These are phyloP conservation scores for Cisticola juncidis DNA, from an alignment of 2,113 vertebrate species.

Conservation along the genomic window DNA sequence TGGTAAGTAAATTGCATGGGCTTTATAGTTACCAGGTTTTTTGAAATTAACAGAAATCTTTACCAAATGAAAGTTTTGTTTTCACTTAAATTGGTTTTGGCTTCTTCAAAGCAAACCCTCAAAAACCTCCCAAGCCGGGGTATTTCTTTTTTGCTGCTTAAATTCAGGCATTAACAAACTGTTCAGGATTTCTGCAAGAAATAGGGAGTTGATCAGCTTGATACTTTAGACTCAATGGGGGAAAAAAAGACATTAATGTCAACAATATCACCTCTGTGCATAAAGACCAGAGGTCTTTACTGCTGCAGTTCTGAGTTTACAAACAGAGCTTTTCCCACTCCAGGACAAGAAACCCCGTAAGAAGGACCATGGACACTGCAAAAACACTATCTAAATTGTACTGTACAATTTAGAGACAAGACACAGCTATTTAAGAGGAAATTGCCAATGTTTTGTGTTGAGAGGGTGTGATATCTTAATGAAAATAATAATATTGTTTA, in stretches of 20 bases:
- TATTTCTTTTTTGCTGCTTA: background rate
- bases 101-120: background rate
- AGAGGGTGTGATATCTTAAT: background rate
- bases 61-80: background rate
- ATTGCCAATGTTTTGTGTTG: background rate
- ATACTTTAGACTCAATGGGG: background rate
- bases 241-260: background rate
- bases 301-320: background rate
- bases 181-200: background rate
- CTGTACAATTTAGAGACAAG: background rate
- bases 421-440: background rate
- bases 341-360: background rate
- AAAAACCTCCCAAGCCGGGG: background rate
- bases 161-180: background rate
- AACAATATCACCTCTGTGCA: background rate
- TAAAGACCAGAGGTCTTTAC: too few species aligned
- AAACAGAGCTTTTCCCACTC: background rate
- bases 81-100: background rate
- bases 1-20: background rate
- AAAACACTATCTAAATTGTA: background rate
- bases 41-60: background rate
- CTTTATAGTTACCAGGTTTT: background rate
- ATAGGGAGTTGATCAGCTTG: background rate
- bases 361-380: background rate
- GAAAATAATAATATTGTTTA: background rate